These are phyloP conservation scores for Acarapis woodi DNA, from an alignment of 1,140 invertebrate species.

Conservation along the genomic window DNA sequence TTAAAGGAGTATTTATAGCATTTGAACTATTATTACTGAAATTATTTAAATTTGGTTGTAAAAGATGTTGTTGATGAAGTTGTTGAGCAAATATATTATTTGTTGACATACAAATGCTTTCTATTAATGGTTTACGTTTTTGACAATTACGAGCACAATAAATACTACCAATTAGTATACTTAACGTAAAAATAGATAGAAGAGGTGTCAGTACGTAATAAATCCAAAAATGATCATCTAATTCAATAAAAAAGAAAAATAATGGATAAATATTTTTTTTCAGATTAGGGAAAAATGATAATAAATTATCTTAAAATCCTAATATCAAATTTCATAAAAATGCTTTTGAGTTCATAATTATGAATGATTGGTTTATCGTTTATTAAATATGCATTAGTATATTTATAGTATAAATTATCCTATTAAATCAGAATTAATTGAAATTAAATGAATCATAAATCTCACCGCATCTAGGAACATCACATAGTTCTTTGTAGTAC, in stretches of 20 bases:
- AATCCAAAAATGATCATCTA: neutral
- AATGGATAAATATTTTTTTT: neutral
- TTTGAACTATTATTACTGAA: too few species aligned
- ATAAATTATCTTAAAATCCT: slow-evolving; percentile 13
- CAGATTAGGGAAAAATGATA: neutral
- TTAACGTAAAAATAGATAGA: slow-evolving; percentile 13
- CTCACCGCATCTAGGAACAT: slow-evolving; percentile 48
- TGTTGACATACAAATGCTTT: slow-evolving; percentile 29
- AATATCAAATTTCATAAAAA: too few species aligned
- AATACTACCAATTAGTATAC: slow-evolving; percentile 21
- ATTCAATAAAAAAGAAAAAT: neutral
- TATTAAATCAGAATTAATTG: neutral
- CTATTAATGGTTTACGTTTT: slow-evolving; percentile 7
- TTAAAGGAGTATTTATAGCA: too few species aligned
- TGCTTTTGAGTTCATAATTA: too few species aligned
- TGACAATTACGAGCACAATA: slow-evolving; percentile 14
- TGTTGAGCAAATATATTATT: too few species aligned
- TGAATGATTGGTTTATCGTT: too few species aligned
- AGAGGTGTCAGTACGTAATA: neutral
- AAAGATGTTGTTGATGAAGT: too few species aligned
- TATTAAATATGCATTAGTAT: neutral
- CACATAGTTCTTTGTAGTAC: slow-evolving; percentile 33
- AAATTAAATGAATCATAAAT: slow-evolving; percentile 6
- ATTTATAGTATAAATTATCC: neutral
- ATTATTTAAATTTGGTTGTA: too few species aligned